Base-by-base conservation (phyloP, 1,140 invertebrate species). In the Aphis craccivora region DNA sequence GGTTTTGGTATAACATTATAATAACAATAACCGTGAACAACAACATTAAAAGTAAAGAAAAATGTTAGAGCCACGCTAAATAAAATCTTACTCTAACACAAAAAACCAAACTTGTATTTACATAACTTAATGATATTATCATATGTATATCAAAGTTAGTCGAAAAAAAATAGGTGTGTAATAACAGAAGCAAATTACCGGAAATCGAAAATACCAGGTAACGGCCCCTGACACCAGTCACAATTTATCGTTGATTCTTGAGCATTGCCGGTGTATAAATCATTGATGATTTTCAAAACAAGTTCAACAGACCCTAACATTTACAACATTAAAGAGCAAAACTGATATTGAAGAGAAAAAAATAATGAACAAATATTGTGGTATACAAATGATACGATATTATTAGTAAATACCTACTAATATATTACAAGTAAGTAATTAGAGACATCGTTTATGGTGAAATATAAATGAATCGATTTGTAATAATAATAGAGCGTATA, bases 161-260 rank as follows among this genome's bases (percentile, higher is more conserved):
- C 9, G 35, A 89, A 22, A 53, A 89, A 55, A 55, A 89, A 89
- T 45, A 76, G 90, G 55, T 9, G 60, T n/a, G 35, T 76, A 67
- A 91, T 91, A 45, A 91, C 60, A 91, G 30, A n/a, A 2, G 60
- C 55, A 91, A 76, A 76, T 91, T 91, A 20, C 90, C 40, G 67
- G 90, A 76, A 91, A 91, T 91, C 40, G 90, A 7, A 76, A 91
- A 76, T 91, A 91, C 43, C 67, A 67, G 60, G 90, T n/a, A 76
- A 91, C 90, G 40, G 55, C 60, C 67, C 60, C 67, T 76, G 90
- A 91, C 90, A 91, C 90, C 40, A 35, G 30, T 76, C n/a, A 48
- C 76, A 45, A 91, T 43, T 91, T 91, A 91, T 67, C 40, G 90
- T 45, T 60, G 90, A 60, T 76, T 76, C 90, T 91, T 81, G 18